Conservation (phyloP, 2,888 invertebrate species). For the Eledona agricola region DNA sequence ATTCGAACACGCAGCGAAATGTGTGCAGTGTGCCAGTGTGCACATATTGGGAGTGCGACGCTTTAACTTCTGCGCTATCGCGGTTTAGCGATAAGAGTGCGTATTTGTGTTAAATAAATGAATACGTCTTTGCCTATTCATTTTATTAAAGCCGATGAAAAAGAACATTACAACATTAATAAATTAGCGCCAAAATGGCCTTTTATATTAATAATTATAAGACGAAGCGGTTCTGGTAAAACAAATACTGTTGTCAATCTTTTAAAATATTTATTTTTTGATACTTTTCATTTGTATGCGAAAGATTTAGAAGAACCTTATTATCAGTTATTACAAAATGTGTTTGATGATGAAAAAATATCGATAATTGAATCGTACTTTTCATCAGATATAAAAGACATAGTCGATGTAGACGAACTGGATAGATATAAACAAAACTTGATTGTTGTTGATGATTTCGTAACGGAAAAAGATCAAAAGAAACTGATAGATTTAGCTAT, state of each 20-base stretch:
- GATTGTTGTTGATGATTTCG: no score
- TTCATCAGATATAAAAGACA: no score
- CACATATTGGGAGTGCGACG: slow-evolving; percentile 17
- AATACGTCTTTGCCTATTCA: slow-evolving; percentile 3
- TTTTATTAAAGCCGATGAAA: slow-evolving; percentile 11
- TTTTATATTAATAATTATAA: slow-evolving; percentile 17
- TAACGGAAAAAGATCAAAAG: no score
- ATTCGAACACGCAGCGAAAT: slow-evolving; percentile 25
- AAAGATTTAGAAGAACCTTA: slow-evolving; percentile 7
- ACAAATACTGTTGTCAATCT: slow-evolving; percentile 11
- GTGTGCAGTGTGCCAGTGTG: no score
- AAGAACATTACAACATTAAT: slow-evolving; percentile 14
- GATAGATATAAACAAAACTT: no score
- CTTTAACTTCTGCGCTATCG: slow-evolving; percentile 21
- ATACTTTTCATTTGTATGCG: slow-evolving; percentile 9
- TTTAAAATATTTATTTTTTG: slow-evolving; percentile 11
- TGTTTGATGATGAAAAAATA: no score
- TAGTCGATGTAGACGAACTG: no score
- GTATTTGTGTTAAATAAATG: slow-evolving; percentile 19
- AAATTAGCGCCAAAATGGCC: slow-evolving; percentile 16
- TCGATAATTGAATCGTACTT: no score
- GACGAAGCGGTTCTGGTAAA: slow-evolving; percentile 16
- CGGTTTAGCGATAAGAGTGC: slow-evolving; percentile 20
- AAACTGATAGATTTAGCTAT: no score
- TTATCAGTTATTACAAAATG: slow-evolving; percentile 4